phyloP scores from a whole-genome alignment of 2,797 vertebrate genomes.

The Coendou prehensilis region DNA sequence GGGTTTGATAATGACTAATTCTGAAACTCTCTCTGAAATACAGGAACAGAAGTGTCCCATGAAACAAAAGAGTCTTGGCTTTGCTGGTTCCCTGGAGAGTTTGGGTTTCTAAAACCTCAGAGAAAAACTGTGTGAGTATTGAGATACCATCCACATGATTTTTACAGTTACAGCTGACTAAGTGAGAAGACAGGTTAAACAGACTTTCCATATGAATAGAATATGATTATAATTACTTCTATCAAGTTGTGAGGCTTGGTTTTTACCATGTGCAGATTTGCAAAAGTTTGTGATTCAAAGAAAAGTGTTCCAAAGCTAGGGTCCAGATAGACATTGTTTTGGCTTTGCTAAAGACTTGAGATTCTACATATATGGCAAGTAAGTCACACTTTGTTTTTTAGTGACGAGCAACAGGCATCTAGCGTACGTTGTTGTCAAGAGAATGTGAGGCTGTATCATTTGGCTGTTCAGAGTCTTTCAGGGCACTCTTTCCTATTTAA shows the following conservation, averaged over 20 bases:
- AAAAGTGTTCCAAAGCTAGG: constrained; percentile 67
- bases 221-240: constrained; percentile 80
- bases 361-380: constrained; percentile 76
- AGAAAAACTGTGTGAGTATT: not conserved
- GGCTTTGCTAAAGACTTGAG: constrained; percentile 55
- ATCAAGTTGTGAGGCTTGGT: constrained; percentile 80
- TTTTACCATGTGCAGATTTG: constrained; percentile 77
- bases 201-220: constrained; percentile 77
- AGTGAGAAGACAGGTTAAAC: constrained; percentile 77
- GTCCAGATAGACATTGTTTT: constrained; percentile 77
- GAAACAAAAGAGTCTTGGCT: not conserved
- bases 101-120: not conserved
- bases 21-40: constrained; percentile 22
- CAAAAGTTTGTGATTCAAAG: constrained; percentile 80
- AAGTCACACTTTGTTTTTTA: not conserved
- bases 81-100: constrained; percentile 8
- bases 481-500: not conserved
- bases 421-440: not conserved
- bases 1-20: not conserved
- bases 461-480: not conserved
- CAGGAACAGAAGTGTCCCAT: not conserved
- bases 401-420: not conserved
- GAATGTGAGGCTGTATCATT: not conserved
- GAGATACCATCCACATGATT: constrained; percentile 26
- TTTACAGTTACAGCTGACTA: constrained; percentile 69